These are phyloP conservation scores for Phengaris arion DNA, from an alignment of 2,888 invertebrate genomes.

Conservation along the genomic window DNA sequence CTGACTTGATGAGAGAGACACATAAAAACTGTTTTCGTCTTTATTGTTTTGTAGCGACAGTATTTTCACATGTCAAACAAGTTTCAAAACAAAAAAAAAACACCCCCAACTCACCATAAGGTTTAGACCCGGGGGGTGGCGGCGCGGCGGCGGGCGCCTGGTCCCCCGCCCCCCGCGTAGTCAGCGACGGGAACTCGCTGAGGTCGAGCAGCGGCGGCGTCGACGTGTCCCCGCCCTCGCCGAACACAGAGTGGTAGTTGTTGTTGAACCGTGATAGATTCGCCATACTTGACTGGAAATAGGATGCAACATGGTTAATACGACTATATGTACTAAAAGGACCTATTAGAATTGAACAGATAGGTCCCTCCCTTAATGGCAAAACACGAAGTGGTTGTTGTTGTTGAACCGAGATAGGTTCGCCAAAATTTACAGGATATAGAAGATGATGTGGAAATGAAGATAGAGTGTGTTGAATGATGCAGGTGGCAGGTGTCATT, in stretches of 20 bases:
- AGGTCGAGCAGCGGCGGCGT: conserved; percentile 94
- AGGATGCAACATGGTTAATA: background rate
- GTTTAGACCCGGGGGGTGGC: conserved; percentile 94
- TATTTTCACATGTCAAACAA: too few relatives aligned
- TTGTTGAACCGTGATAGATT: conserved; percentile 82
- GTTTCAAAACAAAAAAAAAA: too few relatives aligned
- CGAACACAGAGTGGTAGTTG: conserved; percentile 90
- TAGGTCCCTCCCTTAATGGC: too few relatives aligned
- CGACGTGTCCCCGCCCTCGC: conserved; percentile 85
- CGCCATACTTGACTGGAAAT: conserved; percentile 80
- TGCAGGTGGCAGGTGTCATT: too few relatives aligned
- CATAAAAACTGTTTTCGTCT: too few relatives aligned
- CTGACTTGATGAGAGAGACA: too few relatives aligned
- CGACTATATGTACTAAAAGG: too few relatives aligned
- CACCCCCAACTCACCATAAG: conserved; percentile 84
- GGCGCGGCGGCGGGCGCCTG: conserved; percentile 89
- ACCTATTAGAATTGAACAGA: too few relatives aligned
- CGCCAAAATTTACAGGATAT: conserved; percentile 80
- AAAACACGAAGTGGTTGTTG: conserved; percentile 89
- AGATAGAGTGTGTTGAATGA: too few relatives aligned
- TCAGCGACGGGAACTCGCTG: conserved; percentile 95
- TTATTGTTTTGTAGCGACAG: too few relatives aligned
- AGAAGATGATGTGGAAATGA: background rate
- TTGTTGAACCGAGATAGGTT: conserved; percentile 82
- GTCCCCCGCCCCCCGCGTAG: conserved; percentile 90